Evolutionary conservation across 2,113 vertebrate genomes (phyloP).

Genomic region (Garra rufa): DNA sequence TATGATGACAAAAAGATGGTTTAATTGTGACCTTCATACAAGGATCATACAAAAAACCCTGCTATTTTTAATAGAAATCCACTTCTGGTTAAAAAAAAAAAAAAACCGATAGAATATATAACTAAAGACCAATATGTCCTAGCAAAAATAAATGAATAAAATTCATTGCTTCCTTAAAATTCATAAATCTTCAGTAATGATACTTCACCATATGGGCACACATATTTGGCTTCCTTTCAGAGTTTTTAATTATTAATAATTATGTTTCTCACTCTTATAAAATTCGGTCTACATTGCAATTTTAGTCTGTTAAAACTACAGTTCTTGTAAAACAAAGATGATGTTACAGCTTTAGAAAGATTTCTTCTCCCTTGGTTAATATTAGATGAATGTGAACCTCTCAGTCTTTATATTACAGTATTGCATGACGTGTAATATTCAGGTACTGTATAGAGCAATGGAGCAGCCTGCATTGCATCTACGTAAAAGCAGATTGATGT

Average conservation of each 20-base stretch:
- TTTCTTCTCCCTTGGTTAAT: neutral
- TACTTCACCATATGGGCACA: neutral
- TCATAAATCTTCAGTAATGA: neutral
- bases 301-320: neutral
- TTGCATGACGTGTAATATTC: slow-evolving; percentile 68
- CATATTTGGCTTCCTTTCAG: neutral
- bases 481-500: slow-evolving; percentile 60
- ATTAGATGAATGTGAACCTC: slow-evolving; percentile 63
- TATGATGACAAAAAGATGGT: neutral
- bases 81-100: neutral
- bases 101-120: neutral
- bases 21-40: neutral
- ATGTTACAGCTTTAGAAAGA: neutral
- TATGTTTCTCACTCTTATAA: neutral
- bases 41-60: neutral
- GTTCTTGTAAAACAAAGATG: neutral
- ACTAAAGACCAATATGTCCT: neutral
- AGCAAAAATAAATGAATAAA: neutral
- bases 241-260: neutral
- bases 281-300: neutral
- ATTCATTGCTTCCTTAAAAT: neutral
- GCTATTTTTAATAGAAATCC: neutral
- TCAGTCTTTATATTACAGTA: slow-evolving; percentile 64
- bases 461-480: slow-evolving; percentile 52
- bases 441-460: slow-evolving; percentile 37